phyloP scores from a whole-genome alignment of 2,888 invertebrate genomes.

The Polietes domitor region DNA sequence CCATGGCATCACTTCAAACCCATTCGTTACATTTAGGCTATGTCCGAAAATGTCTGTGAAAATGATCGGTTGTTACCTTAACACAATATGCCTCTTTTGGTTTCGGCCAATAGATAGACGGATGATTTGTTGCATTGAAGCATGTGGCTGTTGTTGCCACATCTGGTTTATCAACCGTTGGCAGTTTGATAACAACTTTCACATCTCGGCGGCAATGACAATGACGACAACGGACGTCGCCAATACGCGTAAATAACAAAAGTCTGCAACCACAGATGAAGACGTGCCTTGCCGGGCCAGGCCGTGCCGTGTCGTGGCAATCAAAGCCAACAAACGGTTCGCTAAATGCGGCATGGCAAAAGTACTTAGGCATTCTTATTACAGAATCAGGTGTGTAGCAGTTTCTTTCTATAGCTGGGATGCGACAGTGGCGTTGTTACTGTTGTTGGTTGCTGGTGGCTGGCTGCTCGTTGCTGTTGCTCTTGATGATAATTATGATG shows the following conservation, averaged over 20 bases:
- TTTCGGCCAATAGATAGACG: not conserved
- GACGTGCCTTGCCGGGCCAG: not conserved
- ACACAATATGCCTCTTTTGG: not conserved
- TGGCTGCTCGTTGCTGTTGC: not conserved
- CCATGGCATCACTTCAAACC: no score
- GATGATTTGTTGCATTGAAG: not conserved
- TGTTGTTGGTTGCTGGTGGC: conserved; percentile 22
- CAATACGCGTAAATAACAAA: conserved; percentile 17
- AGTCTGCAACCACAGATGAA: conserved; percentile 7
- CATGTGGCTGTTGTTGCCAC: not conserved
- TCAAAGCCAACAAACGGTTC: not conserved
- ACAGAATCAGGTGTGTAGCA: conserved; percentile 62
- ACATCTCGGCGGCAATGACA: not conserved
- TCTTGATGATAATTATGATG: conserved; percentile 31
- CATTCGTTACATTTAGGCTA: no score
- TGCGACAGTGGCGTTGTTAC: not conserved
- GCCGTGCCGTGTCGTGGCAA: not conserved
- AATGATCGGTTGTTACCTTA: not conserved
- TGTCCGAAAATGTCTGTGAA: no score
- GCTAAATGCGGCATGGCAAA: conserved; percentile 16
- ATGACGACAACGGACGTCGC: not conserved
- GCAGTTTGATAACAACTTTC: conserved; percentile 31
- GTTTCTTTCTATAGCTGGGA: conserved; percentile 17
- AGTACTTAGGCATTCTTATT: conserved; percentile 46
- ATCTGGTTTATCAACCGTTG: conserved; percentile 12